Conservation (phyloP, 2,888 invertebrate genomes). For the Nephrotoma flavescens region DNA sequence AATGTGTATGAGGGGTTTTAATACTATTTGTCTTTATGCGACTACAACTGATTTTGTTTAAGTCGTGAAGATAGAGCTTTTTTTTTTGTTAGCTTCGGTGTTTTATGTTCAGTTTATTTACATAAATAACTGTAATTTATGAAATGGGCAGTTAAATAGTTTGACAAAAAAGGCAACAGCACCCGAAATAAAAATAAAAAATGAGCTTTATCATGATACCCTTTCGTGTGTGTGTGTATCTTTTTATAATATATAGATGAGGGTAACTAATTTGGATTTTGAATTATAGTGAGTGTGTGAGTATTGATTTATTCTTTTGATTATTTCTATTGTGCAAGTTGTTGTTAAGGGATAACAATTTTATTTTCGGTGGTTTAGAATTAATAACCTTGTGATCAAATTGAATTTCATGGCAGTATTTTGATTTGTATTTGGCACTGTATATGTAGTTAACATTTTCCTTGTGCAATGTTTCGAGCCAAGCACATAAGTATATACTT, state of each 20-base stretch:
- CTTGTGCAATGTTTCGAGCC: no score
- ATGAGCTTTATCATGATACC: not conserved
- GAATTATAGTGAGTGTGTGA: not conserved
- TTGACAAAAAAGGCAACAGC: not conserved
- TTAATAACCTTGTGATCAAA: not conserved
- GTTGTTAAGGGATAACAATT: not conserved
- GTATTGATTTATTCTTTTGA: not conserved
- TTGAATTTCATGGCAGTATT: not conserved
- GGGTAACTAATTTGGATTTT: not conserved
- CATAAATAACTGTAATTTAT: not conserved
- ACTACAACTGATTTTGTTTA: not conserved
- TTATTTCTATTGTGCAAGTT: not conserved
- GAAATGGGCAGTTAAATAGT: not conserved
- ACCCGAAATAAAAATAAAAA: not conserved
- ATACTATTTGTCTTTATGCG: not conserved
- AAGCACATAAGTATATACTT: no score
- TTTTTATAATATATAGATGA: not conserved
- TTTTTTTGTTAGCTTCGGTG: not conserved
- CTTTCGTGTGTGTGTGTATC: not conserved
- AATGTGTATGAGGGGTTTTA: not conserved
- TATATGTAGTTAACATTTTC: no score
- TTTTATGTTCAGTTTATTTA: not conserved
- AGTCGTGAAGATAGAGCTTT: not conserved
- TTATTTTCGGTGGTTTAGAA: not conserved
- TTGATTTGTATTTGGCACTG: no score